A percentile compares a stretch with the other conserved stretches of the same genome.
phyloP scores from a whole-genome alignment of 2,888 invertebrate genomes.

The Drosophila pegasa region DNA sequence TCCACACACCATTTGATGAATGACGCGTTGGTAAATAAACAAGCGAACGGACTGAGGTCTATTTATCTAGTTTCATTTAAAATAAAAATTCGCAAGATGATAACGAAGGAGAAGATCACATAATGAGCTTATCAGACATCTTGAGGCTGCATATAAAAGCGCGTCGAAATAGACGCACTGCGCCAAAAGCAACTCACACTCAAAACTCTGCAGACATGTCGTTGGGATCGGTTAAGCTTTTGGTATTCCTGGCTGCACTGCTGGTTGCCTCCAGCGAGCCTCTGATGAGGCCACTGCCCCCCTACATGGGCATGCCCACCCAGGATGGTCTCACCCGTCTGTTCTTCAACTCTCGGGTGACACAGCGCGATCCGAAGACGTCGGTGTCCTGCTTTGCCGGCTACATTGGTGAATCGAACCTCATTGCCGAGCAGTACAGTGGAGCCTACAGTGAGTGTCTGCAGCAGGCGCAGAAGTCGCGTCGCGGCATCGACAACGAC shows the following conservation, averaged over 20 bases:
- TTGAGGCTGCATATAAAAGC: conserved; percentile 61
- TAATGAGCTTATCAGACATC: conserved; percentile 40
- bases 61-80: conserved; percentile 45
- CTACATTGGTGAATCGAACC: conserved; percentile 73
- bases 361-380: conserved; percentile 63
- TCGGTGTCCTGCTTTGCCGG: conserved; percentile 75
- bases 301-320: conserved; percentile 66
- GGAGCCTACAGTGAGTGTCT: conserved; percentile 60
- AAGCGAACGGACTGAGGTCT: conserved; percentile 19
- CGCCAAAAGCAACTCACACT: conserved; percentile 63
- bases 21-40: conserved; percentile 44
- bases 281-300: conserved; percentile 58
- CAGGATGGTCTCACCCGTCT: conserved; percentile 71
- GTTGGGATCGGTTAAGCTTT: conserved; percentile 1
- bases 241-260: conserved; percentile 33
- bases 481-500: conserved; percentile 64
- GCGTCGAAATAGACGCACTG: conserved; percentile 55
- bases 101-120: conserved; percentile 40
- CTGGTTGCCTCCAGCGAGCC: conserved; percentile 26
- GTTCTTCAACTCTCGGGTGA: conserved; percentile 69
- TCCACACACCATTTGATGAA: conserved; percentile 8
- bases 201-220: conserved; percentile 26
- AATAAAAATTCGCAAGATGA: conserved; percentile 41
- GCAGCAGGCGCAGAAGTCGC: conserved; percentile 47
- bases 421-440: conserved; percentile 68